Evolutionary conservation across 2,113 vertebrate genomes (phyloP), one percentile per base, ranked within the genome.

Genomic region (Anolis sagrei): DNA sequence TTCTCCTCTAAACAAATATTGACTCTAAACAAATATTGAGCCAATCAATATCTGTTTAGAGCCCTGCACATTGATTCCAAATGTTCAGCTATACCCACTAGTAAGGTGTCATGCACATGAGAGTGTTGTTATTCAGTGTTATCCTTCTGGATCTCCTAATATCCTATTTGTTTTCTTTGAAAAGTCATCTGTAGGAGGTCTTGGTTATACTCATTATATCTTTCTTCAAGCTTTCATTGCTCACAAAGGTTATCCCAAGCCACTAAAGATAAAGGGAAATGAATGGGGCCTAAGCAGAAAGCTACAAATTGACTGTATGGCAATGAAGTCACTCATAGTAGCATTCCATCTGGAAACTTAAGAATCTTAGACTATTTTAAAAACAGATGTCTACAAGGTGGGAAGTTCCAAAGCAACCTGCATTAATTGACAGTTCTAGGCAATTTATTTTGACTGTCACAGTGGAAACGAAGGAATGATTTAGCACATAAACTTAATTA

Each of bases 401-500:
- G 16, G 64, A 72, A 64, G n/a, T 73, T 58, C 32, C n/a, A 49
- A 39, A 34, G 72, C 29, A 77, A 72, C 66, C 51, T 54, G 19
- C n/a, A 82, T 25, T 70, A 81, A 87, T 79, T 87, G 54, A 49
- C 7, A 62, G 36, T 62, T 72, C n/a, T 72, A 27, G 10, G 66
- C 58, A 51, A 80, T 80, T 80, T 80, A 70, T 80, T 80, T 74
- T 86, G 23, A 44, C 44, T 75, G 58, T 75, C 54, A 36, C 11
- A 51, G 25, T 73, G 62, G 29, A 84, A 83, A 64, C 32, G 29
- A 66, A 54, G 44, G 11, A 44, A 44, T 75, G 62, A 88, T 83
- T 84, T 84, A 54, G 7, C 64, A 84, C 39, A 11, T 32, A 75
- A 79, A 80, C 34, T 73, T 83, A 83, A 80, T 74, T 75, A 88